Evolutionary conservation across 1,140 invertebrate species (phyloP).

Genomic region (Dendrolimus punctatus): DNA sequence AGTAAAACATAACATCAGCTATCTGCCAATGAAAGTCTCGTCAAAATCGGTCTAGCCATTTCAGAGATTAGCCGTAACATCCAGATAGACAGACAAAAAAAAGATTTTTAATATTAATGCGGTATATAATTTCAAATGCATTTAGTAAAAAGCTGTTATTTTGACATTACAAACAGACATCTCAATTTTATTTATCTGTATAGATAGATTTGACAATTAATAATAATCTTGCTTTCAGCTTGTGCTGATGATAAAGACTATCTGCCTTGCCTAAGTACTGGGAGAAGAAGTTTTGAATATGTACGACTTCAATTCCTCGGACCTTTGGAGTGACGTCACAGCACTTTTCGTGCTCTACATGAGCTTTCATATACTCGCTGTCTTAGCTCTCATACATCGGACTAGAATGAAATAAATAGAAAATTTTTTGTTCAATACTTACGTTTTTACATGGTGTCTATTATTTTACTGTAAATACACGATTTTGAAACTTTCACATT

Average conservation of each 20-base stretch:
- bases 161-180: no score
- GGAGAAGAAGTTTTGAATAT: slow-evolving; percentile 80
- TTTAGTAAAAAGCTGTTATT: no score
- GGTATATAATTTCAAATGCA: no score
- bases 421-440: neutral
- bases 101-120: no score
- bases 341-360: slow-evolving; percentile 78
- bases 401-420: slow-evolving; percentile 74
- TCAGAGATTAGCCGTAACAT: no score
- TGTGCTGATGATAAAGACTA: slow-evolving; percentile 69
- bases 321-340: slow-evolving; percentile 77
- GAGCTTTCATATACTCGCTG: slow-evolving; percentile 80
- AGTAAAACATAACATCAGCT: no score
- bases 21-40: no score
- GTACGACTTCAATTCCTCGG: slow-evolving; percentile 79
- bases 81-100: no score
- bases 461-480: slow-evolving; percentile 3
- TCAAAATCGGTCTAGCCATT: no score
- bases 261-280: slow-evolving; percentile 80
- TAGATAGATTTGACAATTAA: no score
- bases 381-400: slow-evolving; percentile 76
- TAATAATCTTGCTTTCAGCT: slow-evolving; percentile 69
- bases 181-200: no score
- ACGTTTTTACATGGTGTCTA: slow-evolving; percentile 16
- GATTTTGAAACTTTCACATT: no score